Percentiles rank a stretch among this genome's conserved stretches.
phyloP scores from a whole-genome alignment of 2,113 vertebrate species.

The Dromiciops gliroides region DNA sequence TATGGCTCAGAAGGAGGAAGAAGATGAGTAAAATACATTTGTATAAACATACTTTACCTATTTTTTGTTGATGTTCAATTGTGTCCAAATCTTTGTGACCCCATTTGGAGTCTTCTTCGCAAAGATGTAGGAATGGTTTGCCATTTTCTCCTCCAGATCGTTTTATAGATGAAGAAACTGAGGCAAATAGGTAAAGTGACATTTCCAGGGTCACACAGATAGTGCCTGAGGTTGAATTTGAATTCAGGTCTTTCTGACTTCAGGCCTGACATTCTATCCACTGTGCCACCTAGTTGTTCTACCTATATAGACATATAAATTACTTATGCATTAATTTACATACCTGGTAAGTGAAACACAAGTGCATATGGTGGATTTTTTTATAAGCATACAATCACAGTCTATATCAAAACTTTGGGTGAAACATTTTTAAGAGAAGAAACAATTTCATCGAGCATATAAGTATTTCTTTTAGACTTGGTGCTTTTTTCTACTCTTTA shows the following conservation, averaged over 20 bases:
- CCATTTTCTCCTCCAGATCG: neutral
- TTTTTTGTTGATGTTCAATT: neutral
- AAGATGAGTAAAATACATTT: slow-evolving; percentile 58
- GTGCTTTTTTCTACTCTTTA: neutral
- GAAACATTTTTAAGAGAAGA: neutral
- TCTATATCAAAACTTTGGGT: neutral
- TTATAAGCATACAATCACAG: neutral
- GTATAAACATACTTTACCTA: neutral
- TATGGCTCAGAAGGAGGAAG: slow-evolving; percentile 66
- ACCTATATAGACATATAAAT: neutral
- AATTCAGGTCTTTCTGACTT: neutral
- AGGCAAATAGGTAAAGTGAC: neutral
- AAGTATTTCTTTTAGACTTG: neutral
- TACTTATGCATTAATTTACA: neutral
- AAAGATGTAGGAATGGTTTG: neutral
- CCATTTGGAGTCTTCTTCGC: neutral
- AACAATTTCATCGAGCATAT: neutral
- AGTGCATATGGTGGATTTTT: neutral
- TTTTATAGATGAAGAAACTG: neutral
- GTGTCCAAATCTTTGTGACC: neutral
- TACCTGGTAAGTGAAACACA: neutral
- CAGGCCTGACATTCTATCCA: neutral
- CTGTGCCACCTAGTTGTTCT: neutral
- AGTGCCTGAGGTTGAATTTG: neutral
- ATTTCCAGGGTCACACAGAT: neutral